A percentile compares a stretch with the other conserved stretches of the same genome.
These are phyloP conservation scores for Lepidurus couesii DNA, from an alignment of 1,140 invertebrate species.

Conservation along the genomic window DNA sequence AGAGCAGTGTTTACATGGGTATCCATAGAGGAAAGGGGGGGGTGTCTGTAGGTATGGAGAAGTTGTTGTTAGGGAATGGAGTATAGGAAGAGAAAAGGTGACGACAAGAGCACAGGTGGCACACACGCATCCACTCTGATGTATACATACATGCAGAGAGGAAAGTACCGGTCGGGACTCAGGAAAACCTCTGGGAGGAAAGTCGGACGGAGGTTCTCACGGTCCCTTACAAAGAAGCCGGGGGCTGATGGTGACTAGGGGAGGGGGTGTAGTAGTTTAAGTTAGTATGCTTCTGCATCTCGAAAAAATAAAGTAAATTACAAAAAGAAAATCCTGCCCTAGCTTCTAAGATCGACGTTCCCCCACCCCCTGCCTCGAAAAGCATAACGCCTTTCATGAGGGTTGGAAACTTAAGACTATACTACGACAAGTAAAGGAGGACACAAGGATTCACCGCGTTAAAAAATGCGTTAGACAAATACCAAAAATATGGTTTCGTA, in stretches of 20 bases:
- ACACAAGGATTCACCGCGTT: neutral
- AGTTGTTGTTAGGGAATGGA: neutral
- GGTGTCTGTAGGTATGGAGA: neutral
- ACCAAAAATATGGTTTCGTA: no score
- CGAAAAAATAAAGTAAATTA: neutral
- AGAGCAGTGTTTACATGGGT: neutral
- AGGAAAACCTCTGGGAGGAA: constrained; percentile 21
- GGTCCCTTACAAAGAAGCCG: constrained; percentile 18
- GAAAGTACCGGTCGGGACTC: constrained; percentile 12
- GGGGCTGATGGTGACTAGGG: constrained; percentile 12
- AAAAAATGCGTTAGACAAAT: no score
- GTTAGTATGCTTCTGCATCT: neutral
- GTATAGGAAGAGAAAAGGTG: constrained; percentile 4
- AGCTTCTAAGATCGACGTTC: neutral
- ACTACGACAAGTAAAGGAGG: neutral
- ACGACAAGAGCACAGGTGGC: constrained; percentile 13
- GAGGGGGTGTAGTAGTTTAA: constrained; percentile 19
- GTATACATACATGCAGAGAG: constrained; percentile 19
- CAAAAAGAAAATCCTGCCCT: neutral
- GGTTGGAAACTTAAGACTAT: neutral
- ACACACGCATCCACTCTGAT: constrained; percentile 4
- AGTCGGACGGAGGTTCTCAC: constrained; percentile 9
- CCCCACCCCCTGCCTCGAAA: neutral
- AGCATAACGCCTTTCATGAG: neutral
- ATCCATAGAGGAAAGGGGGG: neutral